phyloP scores from a whole-genome alignment of 2,797 vertebrate species.

The Smutsia gigantea region DNA sequence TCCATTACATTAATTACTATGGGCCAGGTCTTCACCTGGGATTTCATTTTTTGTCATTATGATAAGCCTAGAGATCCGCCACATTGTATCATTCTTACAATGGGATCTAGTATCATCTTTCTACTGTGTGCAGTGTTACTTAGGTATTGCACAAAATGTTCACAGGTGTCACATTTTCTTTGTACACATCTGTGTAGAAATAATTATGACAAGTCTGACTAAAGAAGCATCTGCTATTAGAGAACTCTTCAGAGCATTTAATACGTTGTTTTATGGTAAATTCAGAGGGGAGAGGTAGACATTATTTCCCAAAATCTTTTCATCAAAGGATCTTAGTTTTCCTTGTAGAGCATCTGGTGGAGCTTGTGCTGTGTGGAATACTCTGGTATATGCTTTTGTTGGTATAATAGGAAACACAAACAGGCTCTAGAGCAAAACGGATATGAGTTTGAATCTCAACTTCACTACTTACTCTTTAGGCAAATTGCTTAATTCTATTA shows the following conservation, averaged over 20 bases:
- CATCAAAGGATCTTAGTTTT: background rate
- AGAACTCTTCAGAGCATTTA: background rate
- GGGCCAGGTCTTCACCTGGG: background rate
- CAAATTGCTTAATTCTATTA: background rate
- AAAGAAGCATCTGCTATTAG: background rate
- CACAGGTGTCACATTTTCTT: background rate
- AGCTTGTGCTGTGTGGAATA: background rate
- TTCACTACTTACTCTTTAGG: background rate
- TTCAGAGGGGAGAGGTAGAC: background rate
- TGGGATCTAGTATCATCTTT: background rate
- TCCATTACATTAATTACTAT: background rate
- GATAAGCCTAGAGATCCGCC: background rate
- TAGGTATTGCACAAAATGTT: background rate
- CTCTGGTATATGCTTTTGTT: background rate
- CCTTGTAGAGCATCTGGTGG: background rate
- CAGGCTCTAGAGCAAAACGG: background rate
- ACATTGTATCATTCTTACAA: background rate
- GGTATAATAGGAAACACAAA: background rate
- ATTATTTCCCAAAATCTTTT: background rate
- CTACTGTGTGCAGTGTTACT: background rate
- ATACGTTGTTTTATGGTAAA: background rate
- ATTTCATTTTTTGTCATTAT: background rate
- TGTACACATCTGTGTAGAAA: background rate
- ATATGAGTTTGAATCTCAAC: background rate
- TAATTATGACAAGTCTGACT: constrained; percentile 7